Evolutionary conservation across 2,797 vertebrate genomes (phyloP), one percentile per base, ranked within the genome.

Genomic region (Botia kubotai): DNA sequence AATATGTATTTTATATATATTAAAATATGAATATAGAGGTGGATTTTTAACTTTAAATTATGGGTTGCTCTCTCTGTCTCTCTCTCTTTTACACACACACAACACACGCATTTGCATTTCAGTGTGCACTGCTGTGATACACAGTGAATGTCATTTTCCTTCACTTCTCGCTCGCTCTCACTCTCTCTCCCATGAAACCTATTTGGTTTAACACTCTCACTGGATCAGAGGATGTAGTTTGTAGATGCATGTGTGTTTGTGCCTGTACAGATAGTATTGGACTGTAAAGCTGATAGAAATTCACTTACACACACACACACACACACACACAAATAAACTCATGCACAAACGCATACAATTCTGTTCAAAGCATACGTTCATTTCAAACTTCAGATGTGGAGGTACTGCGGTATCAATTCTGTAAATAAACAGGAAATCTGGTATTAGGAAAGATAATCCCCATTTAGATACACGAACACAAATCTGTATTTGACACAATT

Each of bases 401-500:
- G 65, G 14, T 33, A 26, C 33, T 65, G 21, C 8, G 7, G 10
- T 52, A 43, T 72, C 60, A 33, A 5, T 50, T 57, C 26, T 26
- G 36, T 19, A 71, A 63, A 77, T 60, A 91, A 93, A 91, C 85
- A 81, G 86, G 83, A 89, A 87, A 88, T 89, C 82, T 80, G 87
- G 85, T 87, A 85, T 93, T 90, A 92, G 87, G 86, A 16, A 85
- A 90, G 91, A 92, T 93, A 88, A 93, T 93, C 91, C 91, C 39
- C 85, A 89, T 88, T 92, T 87, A 85, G 67, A 82, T 82, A 83
- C 17, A 79, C 76, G 89, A 89, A 91, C 88, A 85, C 90, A 87
- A 88, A 91, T 90, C 90, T 91, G 83, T 74, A 53, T 73, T 82
- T 75, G 43, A 63, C n/a, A n/a, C 60, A 66, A 5, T 33, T 75